Base-by-base conservation (phyloP, 1,140 invertebrate genomes). In the Aphaenogaster floridana region DNA sequence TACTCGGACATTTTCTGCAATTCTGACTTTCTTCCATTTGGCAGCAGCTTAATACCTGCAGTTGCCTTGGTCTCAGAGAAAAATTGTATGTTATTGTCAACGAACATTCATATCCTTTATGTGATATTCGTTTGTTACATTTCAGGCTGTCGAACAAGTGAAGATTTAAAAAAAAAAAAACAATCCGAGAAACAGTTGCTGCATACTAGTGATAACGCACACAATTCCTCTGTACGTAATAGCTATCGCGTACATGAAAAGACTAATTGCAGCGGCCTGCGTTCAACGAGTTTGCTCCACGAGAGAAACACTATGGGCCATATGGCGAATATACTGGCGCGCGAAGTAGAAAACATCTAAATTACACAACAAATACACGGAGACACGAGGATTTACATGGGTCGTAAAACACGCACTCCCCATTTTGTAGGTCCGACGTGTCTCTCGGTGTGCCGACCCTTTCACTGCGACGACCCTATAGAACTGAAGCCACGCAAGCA, bases 361-460 rank as follows among this genome's bases (percentile, higher is more conserved):
- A 95, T 94, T 94, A 94, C 94, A 94, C 93, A 94, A 95, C 94
- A 94, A 95, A 94, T 94, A 94, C 92, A 92, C 87, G 89, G 92
- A 93, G 93, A 94, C 94, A 92, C 91, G 92, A 91, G 92, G 92
- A 94, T 94, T 95, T 94, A 94, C 93, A 92, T 90, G 90, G 89
- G 86, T 91, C 88, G 93, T 92, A 94, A 94, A 94, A 94, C 94
- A 95, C 93, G 93, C 93, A 92, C 92, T 92, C 94, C 94, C 93
- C 91, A 93, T 94, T 94, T 94, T 94, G 91, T 91, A 91, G 84
- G 77, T 84, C 90, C 66, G 52, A 69, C 63, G 28, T 86, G 87
- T 86, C 76, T 85, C 87, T 57, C 81, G 68, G 36, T 50, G 71
- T 48, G 88, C 61, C 81, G 79, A 90, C 87, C 72, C 69, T 90